Conservation (phyloP, 2,888 invertebrate species). For the Andricus quercusramuli region DNA sequence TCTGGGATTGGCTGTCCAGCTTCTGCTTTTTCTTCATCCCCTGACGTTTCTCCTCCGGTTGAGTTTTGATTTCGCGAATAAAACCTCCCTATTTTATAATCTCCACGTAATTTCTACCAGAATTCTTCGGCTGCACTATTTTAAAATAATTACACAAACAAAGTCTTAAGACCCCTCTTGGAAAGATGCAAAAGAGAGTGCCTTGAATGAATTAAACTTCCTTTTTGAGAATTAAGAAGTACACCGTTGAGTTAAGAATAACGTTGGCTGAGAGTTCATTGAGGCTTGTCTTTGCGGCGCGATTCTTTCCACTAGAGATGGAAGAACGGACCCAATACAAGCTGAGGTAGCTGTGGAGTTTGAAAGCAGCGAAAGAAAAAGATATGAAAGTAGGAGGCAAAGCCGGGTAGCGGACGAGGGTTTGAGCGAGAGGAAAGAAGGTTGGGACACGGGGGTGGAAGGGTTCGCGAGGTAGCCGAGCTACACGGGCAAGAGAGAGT, state of each 20-base stretch:
- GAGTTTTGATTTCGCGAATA: slow-evolving; percentile 7
- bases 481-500: slow-evolving; percentile 69
- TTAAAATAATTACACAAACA: slow-evolving; percentile 9
- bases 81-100: background rate
- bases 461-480: slow-evolving; percentile 60
- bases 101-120: background rate
- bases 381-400: slow-evolving; percentile 17
- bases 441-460: slow-evolving; percentile 52
- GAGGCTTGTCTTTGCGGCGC: slow-evolving; percentile 36
- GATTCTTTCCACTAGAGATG: slow-evolving; percentile 18
- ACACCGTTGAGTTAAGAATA: background rate
- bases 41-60: slow-evolving; percentile 6
- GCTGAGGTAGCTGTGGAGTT: slow-evolving; percentile 19
- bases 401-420: slow-evolving; percentile 34
- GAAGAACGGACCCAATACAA: slow-evolving; percentile 46
- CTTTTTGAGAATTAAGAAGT: slow-evolving; percentile 15
- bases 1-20: slow-evolving; percentile 16
- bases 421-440: slow-evolving; percentile 52
- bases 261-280: slow-evolving; percentile 6
- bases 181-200: background rate
- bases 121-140: background rate
- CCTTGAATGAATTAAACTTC: slow-evolving; percentile 9
- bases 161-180: background rate
- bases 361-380: slow-evolving; percentile 18
- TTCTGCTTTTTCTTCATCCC: background rate